phyloP scores from a whole-genome alignment of 2,797 vertebrate species.

The Limosa lapponica region DNA sequence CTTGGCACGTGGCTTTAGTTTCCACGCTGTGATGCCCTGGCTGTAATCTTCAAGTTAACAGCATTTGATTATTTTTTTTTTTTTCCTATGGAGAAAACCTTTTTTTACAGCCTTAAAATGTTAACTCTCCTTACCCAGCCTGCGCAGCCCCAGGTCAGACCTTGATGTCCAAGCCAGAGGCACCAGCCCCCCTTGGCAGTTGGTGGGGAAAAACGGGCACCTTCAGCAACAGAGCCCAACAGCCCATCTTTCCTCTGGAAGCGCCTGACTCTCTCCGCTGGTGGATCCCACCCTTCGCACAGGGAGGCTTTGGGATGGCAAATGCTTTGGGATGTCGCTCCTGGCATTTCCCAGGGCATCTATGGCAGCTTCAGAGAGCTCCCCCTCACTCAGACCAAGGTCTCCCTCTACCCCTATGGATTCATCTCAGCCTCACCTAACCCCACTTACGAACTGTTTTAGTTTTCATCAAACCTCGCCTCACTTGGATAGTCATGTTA shows the following conservation, averaged over 20 bases:
- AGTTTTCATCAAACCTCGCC: neutral
- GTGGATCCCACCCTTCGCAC: neutral
- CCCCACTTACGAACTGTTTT: neutral
- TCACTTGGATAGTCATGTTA: neutral
- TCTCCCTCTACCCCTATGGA: neutral
- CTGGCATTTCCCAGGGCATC: neutral
- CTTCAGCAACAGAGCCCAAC: neutral
- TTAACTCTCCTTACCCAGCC: neutral
- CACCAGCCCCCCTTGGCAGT: neutral
- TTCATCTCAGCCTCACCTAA: neutral
- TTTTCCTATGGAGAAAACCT: neutral
- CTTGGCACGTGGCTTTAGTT: neutral
- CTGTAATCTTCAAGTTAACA: neutral
- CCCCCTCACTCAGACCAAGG: neutral
- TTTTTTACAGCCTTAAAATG: neutral
- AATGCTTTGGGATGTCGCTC: neutral
- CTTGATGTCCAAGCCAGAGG: fast-evolving
- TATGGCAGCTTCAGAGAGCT: neutral
- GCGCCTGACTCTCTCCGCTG: fast-evolving
- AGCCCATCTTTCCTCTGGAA: neutral
- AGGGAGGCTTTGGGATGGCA: neutral
- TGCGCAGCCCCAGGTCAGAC: neutral
- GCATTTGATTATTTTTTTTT: neutral
- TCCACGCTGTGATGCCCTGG: neutral
- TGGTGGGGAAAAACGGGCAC: fast-evolving